A percentile compares a stretch with the other conserved stretches of the same genome.
Evolutionary conservation across 1,140 invertebrate genomes (phyloP).

Genomic region (Drosophila cardini): DNA sequence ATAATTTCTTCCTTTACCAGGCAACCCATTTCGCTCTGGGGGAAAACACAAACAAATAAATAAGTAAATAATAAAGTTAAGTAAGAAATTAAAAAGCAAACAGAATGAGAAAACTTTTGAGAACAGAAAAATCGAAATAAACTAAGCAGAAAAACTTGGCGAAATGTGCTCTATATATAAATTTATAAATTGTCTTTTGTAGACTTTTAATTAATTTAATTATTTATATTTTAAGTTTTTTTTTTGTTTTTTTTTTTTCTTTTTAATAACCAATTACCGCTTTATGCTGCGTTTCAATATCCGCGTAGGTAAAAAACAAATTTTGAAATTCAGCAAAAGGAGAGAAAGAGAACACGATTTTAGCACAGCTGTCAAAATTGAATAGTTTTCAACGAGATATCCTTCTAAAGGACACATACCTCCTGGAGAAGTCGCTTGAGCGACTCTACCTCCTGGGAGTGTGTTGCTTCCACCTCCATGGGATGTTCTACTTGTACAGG

Average conservation of each 20-base stretch:
- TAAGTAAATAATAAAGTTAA: conserved; percentile 13
- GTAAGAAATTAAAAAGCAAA: not conserved
- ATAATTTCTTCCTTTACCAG: conserved; percentile 83
- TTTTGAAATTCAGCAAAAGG: conserved; percentile 84
- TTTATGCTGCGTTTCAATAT: conserved; percentile 84
- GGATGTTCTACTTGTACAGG: conserved; percentile 85
- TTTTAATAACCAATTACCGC: conserved; percentile 76
- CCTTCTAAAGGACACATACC: conserved; percentile 85
- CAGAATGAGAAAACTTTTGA: conserved; percentile 3
- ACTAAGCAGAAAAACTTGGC: conserved; percentile 34
- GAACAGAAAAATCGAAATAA: conserved; percentile 1
- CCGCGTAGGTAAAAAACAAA: conserved; percentile 78
- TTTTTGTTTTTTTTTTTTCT: conserved; percentile 42
- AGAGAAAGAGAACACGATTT: conserved; percentile 72
- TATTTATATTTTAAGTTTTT: conserved; percentile 46
- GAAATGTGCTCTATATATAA: conserved; percentile 62
- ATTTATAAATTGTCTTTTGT: conserved; percentile 8
- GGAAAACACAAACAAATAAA: conserved; percentile 17
- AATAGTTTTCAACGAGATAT: not conserved
- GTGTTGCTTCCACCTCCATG: conserved; percentile 85
- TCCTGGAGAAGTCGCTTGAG: conserved; percentile 89
- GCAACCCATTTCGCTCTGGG: conserved; percentile 84
- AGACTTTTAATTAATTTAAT: conserved; percentile 20
- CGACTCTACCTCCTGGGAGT: conserved; percentile 87
- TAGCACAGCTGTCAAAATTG: conserved; percentile 50